Conservation (phyloP, 1,140 invertebrate species). For the Habropoda laboriosa region DNA sequence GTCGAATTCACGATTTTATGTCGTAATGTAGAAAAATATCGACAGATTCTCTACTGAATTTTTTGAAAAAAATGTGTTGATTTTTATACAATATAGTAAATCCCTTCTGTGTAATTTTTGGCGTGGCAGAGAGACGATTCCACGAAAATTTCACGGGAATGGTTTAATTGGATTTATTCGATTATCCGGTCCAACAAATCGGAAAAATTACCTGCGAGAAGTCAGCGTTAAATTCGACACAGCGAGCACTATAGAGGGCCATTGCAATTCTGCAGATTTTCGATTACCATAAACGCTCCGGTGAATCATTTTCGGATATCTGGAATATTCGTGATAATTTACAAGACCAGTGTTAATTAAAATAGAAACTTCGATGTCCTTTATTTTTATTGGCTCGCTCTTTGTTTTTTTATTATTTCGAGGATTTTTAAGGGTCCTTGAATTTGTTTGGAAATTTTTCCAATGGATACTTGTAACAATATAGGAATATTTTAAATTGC, state of each 20-base stretch:
- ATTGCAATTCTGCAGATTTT: conserved; percentile 6
- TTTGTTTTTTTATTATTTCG: not conserved
- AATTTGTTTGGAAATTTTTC: not conserved
- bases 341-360: not conserved
- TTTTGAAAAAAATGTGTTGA: not conserved
- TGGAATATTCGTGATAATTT: not conserved
- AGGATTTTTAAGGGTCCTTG: no score
- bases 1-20: not conserved
- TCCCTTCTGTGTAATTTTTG: not conserved
- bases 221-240: conserved; percentile 21
- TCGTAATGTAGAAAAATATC: not conserved
- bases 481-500: no score
- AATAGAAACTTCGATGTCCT: not conserved
- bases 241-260: no score
- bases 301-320: not conserved
- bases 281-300: not conserved
- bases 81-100: not conserved
- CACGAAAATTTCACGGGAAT: not conserved
- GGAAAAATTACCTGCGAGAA: conserved; percentile 9
- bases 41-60: no score
- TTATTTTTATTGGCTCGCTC: no score
- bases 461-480: no score
- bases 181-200: conserved; percentile 13
- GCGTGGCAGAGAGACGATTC: not conserved
- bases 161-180: conserved; percentile 35